phyloP scores from a whole-genome alignment of 2,113 vertebrate genomes.

The Channa maculata region DNA sequence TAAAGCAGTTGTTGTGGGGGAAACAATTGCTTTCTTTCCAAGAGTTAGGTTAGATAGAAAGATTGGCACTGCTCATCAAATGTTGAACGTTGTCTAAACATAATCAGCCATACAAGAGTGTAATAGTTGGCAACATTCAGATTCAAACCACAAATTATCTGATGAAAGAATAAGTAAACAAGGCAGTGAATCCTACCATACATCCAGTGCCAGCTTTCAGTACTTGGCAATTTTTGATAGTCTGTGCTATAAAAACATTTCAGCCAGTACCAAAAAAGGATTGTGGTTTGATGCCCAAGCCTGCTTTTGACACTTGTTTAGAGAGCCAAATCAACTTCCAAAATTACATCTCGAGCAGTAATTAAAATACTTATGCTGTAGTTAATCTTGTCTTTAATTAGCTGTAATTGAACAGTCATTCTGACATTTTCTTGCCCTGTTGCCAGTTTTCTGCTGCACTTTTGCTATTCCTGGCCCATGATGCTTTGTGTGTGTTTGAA shows the following conservation, averaged over 20 bases:
- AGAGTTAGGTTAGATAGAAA: not conserved
- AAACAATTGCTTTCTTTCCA: not conserved
- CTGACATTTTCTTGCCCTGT: conserved; percentile 26
- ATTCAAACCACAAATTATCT: too few species aligned
- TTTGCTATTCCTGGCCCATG: conserved; percentile 10
- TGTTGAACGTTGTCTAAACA: too few species aligned
- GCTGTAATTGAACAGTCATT: conserved; percentile 41
- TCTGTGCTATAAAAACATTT: conserved; percentile 3
- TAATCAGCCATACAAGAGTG: too few species aligned
- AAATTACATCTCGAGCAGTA: conserved; percentile 10
- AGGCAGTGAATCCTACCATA: not conserved
- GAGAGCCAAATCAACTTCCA: conserved; percentile 4
- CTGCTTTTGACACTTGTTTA: not conserved
- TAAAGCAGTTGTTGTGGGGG: not conserved
- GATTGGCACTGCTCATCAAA: too few species aligned
- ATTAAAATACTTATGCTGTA: conserved; percentile 39
- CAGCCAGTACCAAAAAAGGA: not conserved
- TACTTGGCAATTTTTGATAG: not conserved
- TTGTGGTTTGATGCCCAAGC: not conserved
- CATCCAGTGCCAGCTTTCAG: not conserved
- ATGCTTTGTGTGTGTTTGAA: conserved; percentile 25
- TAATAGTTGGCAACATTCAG: too few species aligned
- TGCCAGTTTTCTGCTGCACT: conserved; percentile 21
- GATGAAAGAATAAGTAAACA: not conserved
- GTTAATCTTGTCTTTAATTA: conserved; percentile 49